Evolutionary conservation across 2,888 invertebrate species (phyloP), one percentile per base, ranked within the genome.

Genomic region (Pseudococcus jackbeardsleyi): DNA sequence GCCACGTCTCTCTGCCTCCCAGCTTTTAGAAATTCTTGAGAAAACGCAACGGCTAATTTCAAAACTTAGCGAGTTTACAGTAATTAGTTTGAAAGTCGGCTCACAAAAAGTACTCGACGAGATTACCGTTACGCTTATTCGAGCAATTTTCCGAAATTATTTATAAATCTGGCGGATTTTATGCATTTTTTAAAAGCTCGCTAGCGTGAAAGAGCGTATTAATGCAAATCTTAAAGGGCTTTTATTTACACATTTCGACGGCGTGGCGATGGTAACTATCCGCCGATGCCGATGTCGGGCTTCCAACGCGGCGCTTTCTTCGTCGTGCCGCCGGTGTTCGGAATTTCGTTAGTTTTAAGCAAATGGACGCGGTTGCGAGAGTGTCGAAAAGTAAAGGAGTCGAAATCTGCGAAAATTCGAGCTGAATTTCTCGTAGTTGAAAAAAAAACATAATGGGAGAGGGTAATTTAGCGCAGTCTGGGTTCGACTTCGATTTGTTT

Each of bases 21-120:
- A 50, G 1, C 50, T 50, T 50, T 50, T 50, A 1, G 0, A 5
- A 50, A 17, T 33, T 33, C 22, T 39, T 39, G 17, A 39, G 22
- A 33, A 77, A 26, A 77, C 50, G 22, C 77, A 26, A 77, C 39
- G 33, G 12, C 77, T 77, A 77, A 77, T 77, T 77, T 77, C 77
- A 77, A 77, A 77, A 77, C 77, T 77, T 77, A 39, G 39, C 26
- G 12, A 77, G 22, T 77, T 77, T 39, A 39, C 77, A 17, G 77
- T 77, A 77, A 77, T 77, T 77, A 77, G 77, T 77, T 77, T 77
- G 33, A 77, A 77, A 77, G 77, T 77, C 77, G 77, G 77, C 26
- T 77, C 22, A 33, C 39, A 77, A 26, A 26, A 77, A 77, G 77
- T 39, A 77, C 64, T 64, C 64, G 64, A 64, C 64, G 64, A 64